phyloP scores from a whole-genome alignment of 2,113 vertebrate species.

The Crotalus helleri region DNA sequence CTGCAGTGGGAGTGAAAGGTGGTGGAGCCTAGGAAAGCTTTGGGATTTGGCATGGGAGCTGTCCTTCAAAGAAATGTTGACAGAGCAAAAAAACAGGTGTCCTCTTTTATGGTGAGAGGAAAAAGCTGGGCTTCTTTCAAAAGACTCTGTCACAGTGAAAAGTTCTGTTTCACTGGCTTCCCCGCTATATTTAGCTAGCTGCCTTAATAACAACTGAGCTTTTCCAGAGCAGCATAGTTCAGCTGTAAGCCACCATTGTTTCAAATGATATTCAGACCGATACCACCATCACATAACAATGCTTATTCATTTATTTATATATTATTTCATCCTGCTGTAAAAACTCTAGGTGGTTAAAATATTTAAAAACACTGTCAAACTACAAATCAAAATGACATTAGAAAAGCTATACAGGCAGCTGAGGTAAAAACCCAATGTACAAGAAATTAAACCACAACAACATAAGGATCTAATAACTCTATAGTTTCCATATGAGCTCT shows the following conservation, averaged over 20 bases:
- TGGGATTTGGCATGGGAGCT: constrained; percentile 22
- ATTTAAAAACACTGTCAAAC: neutral
- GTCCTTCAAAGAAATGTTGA: constrained; percentile 26
- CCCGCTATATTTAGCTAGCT: neutral
- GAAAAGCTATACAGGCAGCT: neutral
- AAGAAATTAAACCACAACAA: neutral
- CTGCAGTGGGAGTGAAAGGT: constrained; percentile 8
- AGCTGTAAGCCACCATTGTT: neutral
- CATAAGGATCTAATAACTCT: neutral
- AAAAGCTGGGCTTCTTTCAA: neutral
- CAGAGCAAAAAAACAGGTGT: constrained; percentile 30
- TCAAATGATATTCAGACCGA: neutral
- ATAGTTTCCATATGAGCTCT: neutral
- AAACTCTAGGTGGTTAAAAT: neutral
- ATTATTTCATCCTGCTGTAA: neutral
- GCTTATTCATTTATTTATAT: neutral
- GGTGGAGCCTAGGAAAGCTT: constrained; percentile 5
- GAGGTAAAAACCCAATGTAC: neutral
- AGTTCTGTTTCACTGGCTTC: neutral
- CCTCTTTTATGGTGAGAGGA: constrained; percentile 26
- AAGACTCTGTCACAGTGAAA: neutral
- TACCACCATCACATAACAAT: neutral
- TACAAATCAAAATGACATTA: neutral
- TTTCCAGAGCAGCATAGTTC: neutral
- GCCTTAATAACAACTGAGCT: neutral